Percentiles rank a stretch among this genome's conserved stretches.
Evolutionary conservation across 1,140 invertebrate species (phyloP).

Genomic region (Oedothorax gibbosus): DNA sequence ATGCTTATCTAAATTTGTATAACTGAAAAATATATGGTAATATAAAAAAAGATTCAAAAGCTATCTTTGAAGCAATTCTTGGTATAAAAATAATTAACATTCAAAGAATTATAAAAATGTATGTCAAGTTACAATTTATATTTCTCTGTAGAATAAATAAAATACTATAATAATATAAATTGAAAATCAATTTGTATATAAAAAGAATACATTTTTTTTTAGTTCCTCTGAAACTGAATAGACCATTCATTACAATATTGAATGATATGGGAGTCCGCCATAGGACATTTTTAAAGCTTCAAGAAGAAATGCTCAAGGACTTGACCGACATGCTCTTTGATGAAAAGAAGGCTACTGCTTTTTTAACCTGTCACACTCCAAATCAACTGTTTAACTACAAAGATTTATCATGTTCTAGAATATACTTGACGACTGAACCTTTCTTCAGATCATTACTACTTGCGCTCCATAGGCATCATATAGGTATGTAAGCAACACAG

Average conservation of each 20-base stretch:
- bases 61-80: too few relatives aligned
- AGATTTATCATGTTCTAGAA: slow-evolving; percentile 45
- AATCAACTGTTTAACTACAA: slow-evolving; percentile 5
- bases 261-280: slow-evolving; percentile 47
- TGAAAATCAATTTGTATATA: too few relatives aligned
- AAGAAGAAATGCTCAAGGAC: slow-evolving; percentile 25
- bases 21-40: too few relatives aligned
- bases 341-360: slow-evolving; percentile 52
- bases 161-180: too few relatives aligned
- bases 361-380: slow-evolving; percentile 29
- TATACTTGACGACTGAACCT: slow-evolving; percentile 59
- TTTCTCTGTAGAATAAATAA: too few relatives aligned
- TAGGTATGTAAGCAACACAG: slow-evolving; percentile 33
- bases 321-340: slow-evolving; percentile 59
- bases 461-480: slow-evolving; percentile 12
- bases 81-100: too few relatives aligned
- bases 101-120: too few relatives aligned
- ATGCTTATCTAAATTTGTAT: too few relatives aligned
- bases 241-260: slow-evolving; percentile 56
- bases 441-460: slow-evolving; percentile 60
- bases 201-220: neutral
- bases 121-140: too few relatives aligned
- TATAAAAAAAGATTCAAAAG: too few relatives aligned
- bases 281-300: slow-evolving; percentile 47
- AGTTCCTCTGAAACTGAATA: slow-evolving; percentile 53